Base-by-base conservation (phyloP, 2,888 invertebrate genomes). In the Biston betularia region DNA sequence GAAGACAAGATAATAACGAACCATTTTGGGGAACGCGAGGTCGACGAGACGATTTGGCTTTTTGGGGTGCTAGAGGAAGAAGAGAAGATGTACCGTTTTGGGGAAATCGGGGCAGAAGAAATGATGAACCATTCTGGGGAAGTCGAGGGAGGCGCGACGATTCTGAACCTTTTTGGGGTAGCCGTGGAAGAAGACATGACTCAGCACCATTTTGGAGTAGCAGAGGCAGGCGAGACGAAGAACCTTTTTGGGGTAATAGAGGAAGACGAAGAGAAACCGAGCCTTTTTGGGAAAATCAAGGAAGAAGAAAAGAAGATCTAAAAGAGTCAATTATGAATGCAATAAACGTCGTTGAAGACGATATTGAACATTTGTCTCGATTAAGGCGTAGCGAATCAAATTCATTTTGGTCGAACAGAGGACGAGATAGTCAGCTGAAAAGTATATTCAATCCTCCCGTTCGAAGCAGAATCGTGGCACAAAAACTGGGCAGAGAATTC, bases 61-160 rank as follows among this genome's bases (percentile, higher is more conserved):
- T 80, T 68, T 83, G 80, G 85, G 80, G 79, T 0, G 82, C 78
- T 48, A 76, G 81, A 15, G 85, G 83, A 0, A 74, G 78, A 57
- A 67, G 75, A 9, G 69, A 79, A 24, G 72, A 75, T 14, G 70
- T 72, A 66, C 89, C 88, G 54, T 92, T 89, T 74, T 86, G 85
- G 87, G 87, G 84, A 12, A 88, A 83, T 59, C 74, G 86, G 59
- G 90, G 94, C n/a, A 89, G 92, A 62, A 73, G 83, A 48, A 79
- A 82, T 46, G 79, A 83, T 3, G 82, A 82, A 7, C 94, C 93
- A 0, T 94, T 94, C 77, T 94, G 94, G 94, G 94, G 93, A 1
- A 93, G 90, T 67, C 82, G 94, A 34, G 94, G 94, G 0, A 77
- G 84, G 54, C 76, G 83, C 46, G 81, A 86, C 9, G 86, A 88